Conservation (phyloP, 2,113 vertebrate genomes). For the Micromys minutus region DNA sequence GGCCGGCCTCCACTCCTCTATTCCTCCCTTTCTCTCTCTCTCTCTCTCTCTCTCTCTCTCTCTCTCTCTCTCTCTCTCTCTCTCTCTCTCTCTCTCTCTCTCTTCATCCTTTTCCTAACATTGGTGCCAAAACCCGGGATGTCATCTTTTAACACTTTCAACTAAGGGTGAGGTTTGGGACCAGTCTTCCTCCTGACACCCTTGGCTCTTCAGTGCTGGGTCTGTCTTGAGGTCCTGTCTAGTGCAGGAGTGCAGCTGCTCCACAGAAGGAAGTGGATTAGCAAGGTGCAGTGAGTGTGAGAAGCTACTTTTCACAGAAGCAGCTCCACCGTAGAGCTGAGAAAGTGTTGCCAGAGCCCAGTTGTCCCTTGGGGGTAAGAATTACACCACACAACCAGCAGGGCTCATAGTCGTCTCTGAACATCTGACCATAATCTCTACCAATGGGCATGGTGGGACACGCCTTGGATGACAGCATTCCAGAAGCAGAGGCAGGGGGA, state of each 20-base stretch:
- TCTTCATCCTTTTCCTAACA: too few relatives aligned
- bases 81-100: too few relatives aligned
- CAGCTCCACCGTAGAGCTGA: not conserved
- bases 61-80: too few relatives aligned
- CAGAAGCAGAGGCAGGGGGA: not conserved
- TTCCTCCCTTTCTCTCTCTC: too few relatives aligned
- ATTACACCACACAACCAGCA: not conserved
- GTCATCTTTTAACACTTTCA: too few relatives aligned
- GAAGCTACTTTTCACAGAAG: not conserved
- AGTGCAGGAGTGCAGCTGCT: not conserved
- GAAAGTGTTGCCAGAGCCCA: not conserved
- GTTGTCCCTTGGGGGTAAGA: not conserved
- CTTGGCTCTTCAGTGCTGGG: not conserved
- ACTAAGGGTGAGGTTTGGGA: not conserved
- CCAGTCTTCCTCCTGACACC: not conserved
- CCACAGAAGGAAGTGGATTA: not conserved
- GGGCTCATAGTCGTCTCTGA: not conserved
- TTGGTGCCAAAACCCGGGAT: too few relatives aligned
- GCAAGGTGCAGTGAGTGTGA: too few relatives aligned
- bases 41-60: too few relatives aligned
- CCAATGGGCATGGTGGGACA: too few relatives aligned
- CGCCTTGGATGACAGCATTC: not conserved
- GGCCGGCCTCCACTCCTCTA: too few relatives aligned
- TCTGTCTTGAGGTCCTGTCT: not conserved
- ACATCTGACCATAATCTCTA: not conserved